Evolutionary conservation across 2,797 vertebrate species (phyloP).

Genomic region (Sebastes jordani): DNA sequence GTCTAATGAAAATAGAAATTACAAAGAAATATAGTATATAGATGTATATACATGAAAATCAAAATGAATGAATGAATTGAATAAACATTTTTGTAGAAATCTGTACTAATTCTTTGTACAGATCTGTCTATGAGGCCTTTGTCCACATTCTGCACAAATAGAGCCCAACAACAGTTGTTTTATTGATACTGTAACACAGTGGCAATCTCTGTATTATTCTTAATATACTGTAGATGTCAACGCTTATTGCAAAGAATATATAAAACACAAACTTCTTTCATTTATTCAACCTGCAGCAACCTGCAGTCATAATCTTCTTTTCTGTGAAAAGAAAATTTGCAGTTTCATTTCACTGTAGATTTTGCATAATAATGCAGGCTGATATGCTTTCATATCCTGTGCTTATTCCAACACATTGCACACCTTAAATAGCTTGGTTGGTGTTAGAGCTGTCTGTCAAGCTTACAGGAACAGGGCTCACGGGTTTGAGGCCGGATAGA

Average conservation of each 20-base stretch:
- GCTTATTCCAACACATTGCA: conserved; percentile 21
- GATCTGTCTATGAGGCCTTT: neutral
- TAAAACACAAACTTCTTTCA: neutral
- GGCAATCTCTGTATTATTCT: neutral
- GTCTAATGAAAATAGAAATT: neutral
- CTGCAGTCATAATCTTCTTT: conserved; percentile 7
- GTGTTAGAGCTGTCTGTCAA: conserved; percentile 45
- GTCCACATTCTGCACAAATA: neutral
- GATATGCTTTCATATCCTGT: conserved; percentile 57
- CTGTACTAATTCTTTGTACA: neutral
- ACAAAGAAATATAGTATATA: neutral
- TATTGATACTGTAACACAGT: neutral
- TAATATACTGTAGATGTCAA: neutral
- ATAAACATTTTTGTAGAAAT: neutral
- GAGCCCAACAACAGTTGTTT: neutral
- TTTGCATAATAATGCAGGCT: conserved; percentile 27
- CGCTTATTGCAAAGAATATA: neutral
- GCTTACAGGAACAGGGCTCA: conserved; percentile 25
- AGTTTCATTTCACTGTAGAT: conserved; percentile 32
- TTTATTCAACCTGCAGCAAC: conserved; percentile 4
- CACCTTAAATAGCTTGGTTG: conserved; percentile 34
- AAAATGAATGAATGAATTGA: neutral
- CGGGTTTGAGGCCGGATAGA: conserved; percentile 14
- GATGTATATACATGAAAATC: neutral
- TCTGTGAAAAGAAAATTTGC: conserved; percentile 5